Conservation (phyloP, 2,113 vertebrate genomes). For the Uria aalge region DNA sequence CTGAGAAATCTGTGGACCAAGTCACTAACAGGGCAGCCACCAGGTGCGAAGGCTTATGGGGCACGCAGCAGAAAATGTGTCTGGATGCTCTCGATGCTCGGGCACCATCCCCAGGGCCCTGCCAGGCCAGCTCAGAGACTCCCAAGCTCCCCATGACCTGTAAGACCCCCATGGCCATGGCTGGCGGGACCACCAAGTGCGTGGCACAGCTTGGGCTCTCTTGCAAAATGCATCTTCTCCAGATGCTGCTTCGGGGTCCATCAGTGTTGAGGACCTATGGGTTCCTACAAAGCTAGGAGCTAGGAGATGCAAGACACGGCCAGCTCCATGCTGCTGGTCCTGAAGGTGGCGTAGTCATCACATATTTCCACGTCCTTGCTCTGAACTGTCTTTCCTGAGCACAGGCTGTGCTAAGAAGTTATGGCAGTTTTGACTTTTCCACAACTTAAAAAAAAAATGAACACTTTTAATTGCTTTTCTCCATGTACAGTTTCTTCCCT, state of each 20-base stretch:
- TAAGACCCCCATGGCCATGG: fast-evolving
- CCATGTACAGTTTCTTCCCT: neutral
- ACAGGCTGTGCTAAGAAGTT: neutral
- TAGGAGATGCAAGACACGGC: neutral
- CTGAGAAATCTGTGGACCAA: neutral
- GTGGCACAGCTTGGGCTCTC: neutral
- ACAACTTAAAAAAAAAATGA: neutral
- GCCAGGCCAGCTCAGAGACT: neutral
- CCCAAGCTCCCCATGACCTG: neutral
- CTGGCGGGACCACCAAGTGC: fast-evolving
- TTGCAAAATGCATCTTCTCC: fast-evolving
- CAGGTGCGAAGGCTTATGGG: neutral
- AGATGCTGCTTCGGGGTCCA: neutral
- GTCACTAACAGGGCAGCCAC: fast-evolving
- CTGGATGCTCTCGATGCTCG: neutral
- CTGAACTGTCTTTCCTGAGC: neutral
- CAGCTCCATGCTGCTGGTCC: neutral
- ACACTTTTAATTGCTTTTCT: neutral
- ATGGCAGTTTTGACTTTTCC: neutral
- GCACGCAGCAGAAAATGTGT: neutral
- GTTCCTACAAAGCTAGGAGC: neutral
- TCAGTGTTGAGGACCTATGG: neutral
- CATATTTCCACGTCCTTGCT: neutral
- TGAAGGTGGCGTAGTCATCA: no score
- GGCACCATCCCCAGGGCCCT: neutral